Evolutionary conservation across 1,140 invertebrate species (phyloP), one percentile per base, ranked within the genome.

Genomic region (Cydia splendana): DNA sequence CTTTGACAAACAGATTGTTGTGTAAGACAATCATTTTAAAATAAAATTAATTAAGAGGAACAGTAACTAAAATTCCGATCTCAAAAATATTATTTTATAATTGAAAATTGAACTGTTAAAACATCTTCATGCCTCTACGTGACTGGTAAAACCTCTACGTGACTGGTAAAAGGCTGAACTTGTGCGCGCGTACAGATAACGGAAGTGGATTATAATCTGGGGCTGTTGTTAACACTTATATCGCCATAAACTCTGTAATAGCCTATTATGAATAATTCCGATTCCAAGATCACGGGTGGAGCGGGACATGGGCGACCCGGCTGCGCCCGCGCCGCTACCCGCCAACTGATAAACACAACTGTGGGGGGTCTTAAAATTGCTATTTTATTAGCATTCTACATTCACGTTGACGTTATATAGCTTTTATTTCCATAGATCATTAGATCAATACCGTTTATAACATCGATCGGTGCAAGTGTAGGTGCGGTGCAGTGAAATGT

Each of bases 361-460:
- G 81, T 85, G 82, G 80, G 84, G 74, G 84, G 84, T 79, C 84
- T 75, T 81, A n/a, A 79, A 81, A 79, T 78, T 53, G 77, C 65
- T 82, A 81, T 79, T 85, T 85, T 84, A 84, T 80, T 80, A 65
- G 65, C 65, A 71, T 18, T 75, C 75, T 76, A 75, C 77, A 78
- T 79, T 77, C 75, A 24, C 75, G 62, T 78, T 76, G 76, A 82
- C 80, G 73, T 76, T 76, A 80, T 76, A 79, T 75, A 76, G 57
- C 67, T 76, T 67, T 78, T 75, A 74, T 81, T 82, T 79, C 73
- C 80, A 76, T 80, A 71, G 67, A 71, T 78, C 69, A 75, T 76
- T 75, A 81, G 74, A 78, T 84, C 48, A 38, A 76, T 80, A 82
- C 79, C 77, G 45, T 18, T 62, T 62, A 9, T 20, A 34, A 34